These are phyloP conservation scores for Setophaga coronata DNA, from an alignment of 2,113 vertebrate genomes.

Conservation along the genomic window DNA sequence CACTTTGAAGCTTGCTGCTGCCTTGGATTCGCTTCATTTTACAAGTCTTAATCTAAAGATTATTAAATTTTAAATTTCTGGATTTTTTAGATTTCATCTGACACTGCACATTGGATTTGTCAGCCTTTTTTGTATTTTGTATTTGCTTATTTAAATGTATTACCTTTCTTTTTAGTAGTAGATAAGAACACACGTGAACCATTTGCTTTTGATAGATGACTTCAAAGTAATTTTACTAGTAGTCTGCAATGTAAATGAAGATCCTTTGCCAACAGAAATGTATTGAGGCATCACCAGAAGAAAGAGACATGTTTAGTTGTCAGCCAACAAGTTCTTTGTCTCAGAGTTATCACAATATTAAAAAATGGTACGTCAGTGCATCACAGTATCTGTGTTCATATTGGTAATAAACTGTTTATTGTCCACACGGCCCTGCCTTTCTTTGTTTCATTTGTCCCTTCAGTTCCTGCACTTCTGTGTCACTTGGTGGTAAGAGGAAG, in stretches of 20 bases:
- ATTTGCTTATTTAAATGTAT: constrained; percentile 88
- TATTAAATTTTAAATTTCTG: constrained; percentile 82
- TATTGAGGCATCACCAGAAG: constrained; percentile 75
- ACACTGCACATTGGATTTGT: constrained; percentile 87
- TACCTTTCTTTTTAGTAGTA: constrained; percentile 78
- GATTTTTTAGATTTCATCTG: constrained; percentile 88
- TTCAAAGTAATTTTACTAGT: constrained; percentile 74
- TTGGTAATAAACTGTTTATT: constrained; percentile 92
- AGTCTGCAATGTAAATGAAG: constrained; percentile 71
- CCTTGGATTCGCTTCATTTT: constrained; percentile 77
- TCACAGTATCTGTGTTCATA: constrained; percentile 83
- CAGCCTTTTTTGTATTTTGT: constrained; percentile 92
- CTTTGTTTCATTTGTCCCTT: neutral
- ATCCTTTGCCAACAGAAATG: constrained; percentile 76
- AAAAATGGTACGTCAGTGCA: constrained; percentile 76
- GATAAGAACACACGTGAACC: constrained; percentile 70
- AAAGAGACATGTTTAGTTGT: constrained; percentile 73
- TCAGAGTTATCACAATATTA: constrained; percentile 74
- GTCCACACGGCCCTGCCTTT: constrained; percentile 69
- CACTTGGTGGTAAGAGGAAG: neutral
- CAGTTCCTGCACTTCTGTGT: neutral
- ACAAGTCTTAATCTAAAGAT: constrained; percentile 82
- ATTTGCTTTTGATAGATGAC: constrained; percentile 81
- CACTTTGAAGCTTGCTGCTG: constrained; percentile 88
- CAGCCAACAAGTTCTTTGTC: constrained; percentile 67